phyloP scores from a whole-genome alignment of 2,113 vertebrate genomes.

The Protomyctophum bolini region DNA sequence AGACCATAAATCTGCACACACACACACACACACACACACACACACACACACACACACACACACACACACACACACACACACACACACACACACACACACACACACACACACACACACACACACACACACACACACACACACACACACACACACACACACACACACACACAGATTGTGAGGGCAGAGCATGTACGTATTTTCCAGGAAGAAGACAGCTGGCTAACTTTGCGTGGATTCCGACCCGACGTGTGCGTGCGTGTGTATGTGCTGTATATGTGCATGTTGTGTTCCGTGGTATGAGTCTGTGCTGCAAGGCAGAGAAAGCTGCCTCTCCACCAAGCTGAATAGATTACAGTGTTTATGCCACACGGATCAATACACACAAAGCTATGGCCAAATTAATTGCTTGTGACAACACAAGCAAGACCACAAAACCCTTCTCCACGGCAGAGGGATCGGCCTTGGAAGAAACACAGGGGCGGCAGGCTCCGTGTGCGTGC shows the following conservation, averaged over 20 bases:
- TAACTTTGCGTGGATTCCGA: conserved; percentile 57
- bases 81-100: neutral
- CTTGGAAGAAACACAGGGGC: conserved; percentile 6
- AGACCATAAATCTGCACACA: neutral
- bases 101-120: neutral
- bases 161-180: neutral
- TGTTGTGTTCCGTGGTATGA: conserved; percentile 37
- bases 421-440: conserved; percentile 51
- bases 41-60: neutral
- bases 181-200: conserved; percentile 25
- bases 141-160: neutral
- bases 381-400: conserved; percentile 76
- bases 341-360: conserved; percentile 76
- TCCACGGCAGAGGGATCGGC: conserved; percentile 31
- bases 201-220: conserved; percentile 44
- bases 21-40: conserved; percentile 1
- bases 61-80: neutral
- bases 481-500: conserved; percentile 7
- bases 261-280: neutral
- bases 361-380: conserved; percentile 75
- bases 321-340: conserved; percentile 68
- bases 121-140: no score
- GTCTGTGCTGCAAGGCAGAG: conserved; percentile 49
- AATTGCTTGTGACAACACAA: conserved; percentile 78
- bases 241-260: neutral